Percentiles rank a stretch among this genome's conserved stretches.
Evolutionary conservation across 2,797 vertebrate genomes (phyloP).

Genomic region (Mycteria americana): DNA sequence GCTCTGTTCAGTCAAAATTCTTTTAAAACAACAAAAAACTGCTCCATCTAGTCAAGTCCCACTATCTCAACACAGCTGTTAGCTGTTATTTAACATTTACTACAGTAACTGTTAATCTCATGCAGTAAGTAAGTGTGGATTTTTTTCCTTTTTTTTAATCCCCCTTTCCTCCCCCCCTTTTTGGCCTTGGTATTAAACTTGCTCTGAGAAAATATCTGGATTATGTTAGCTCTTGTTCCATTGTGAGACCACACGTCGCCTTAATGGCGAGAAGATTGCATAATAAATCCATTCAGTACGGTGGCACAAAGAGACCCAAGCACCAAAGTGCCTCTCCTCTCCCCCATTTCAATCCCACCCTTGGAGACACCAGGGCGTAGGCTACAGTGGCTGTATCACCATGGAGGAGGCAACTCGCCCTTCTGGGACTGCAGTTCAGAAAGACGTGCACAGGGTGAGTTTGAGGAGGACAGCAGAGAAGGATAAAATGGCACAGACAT

Average conservation of each 20-base stretch:
- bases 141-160: not conserved
- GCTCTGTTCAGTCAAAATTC: slow-evolving; percentile 19
- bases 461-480: not conserved
- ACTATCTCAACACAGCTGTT: slow-evolving; percentile 44
- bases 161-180: not conserved
- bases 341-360: not conserved
- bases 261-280: not conserved
- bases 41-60: not conserved
- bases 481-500: not conserved
- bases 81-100: slow-evolving; percentile 43
- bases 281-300: not conserved
- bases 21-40: slow-evolving; percentile 16
- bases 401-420: not conserved
- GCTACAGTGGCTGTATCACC: not conserved
- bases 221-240: slow-evolving; percentile 47
- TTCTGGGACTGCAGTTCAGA: not conserved
- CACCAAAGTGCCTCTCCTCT: not conserved
- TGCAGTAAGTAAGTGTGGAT: not conserved
- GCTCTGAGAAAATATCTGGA: slow-evolving; percentile 48
- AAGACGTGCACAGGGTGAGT: not conserved
- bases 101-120: slow-evolving; percentile 26
- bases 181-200: slow-evolving; percentile 6
- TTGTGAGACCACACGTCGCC: slow-evolving; percentile 20
- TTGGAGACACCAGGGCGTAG: not conserved
- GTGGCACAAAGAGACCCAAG: not conserved